These are phyloP conservation scores for Gymnosoma rotundatum DNA, from an alignment of 2,888 invertebrate genomes.

Conservation along the genomic window DNA sequence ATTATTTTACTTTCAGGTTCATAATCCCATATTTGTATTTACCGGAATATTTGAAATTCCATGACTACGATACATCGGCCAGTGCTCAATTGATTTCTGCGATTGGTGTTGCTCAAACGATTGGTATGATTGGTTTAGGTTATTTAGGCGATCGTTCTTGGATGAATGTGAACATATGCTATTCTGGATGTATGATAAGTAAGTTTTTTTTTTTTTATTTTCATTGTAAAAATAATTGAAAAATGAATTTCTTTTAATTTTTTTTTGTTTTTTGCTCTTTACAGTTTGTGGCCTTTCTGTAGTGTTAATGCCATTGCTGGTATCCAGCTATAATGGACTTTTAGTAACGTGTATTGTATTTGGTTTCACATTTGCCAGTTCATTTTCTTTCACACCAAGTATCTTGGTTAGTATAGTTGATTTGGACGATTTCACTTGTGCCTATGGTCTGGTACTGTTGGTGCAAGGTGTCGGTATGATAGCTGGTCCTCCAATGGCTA, in stretches of 20 bases:
- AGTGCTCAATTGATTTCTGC: slow-evolving; percentile 92
- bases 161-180: slow-evolving; percentile 91
- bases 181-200: slow-evolving; percentile 88
- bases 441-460: slow-evolving; percentile 93
- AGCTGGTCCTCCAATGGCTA: slow-evolving; percentile 95
- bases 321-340: slow-evolving; percentile 76
- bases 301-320: slow-evolving; percentile 79
- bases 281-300: slow-evolving; percentile 81
- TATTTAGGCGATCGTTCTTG: slow-evolving; percentile 94
- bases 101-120: slow-evolving; percentile 94
- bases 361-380: slow-evolving; percentile 95
- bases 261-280: neutral
- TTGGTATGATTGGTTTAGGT: slow-evolving; percentile 94
- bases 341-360: slow-evolving; percentile 85
- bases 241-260: neutral
- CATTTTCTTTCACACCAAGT: slow-evolving; percentile 94
- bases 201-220: slow-evolving; percentile 71
- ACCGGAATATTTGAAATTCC: slow-evolving; percentile 90
- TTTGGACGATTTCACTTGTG: slow-evolving; percentile 94
- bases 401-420: slow-evolving; percentile 94
- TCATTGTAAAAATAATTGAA: neutral
- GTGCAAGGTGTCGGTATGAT: slow-evolving; percentile 97
- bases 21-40: slow-evolving; percentile 98
- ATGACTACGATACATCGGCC: slow-evolving; percentile 87
- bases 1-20: slow-evolving; percentile 85